phyloP scores from a whole-genome alignment of 2,888 invertebrate genomes.

The Exephanes ischioxanthus region DNA sequence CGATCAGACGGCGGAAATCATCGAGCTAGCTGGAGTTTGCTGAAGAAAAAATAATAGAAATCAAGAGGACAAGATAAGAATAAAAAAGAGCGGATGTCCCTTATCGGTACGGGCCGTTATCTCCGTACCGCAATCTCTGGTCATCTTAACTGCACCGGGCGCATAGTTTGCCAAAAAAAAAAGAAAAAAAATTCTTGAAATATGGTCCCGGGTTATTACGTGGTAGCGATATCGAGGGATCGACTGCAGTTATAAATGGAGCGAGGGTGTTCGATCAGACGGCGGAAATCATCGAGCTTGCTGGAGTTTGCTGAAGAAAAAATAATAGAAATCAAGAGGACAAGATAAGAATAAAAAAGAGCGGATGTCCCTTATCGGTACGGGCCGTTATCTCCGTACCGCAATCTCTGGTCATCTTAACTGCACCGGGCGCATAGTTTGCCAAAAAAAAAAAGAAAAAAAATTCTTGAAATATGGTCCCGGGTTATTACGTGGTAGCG shows the following conservation, averaged over 20 bases:
- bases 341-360: conserved; percentile 25
- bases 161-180: background rate
- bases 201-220: conserved; percentile 16
- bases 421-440: conserved; percentile 25
- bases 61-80: conserved; percentile 1
- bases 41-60: no score
- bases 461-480: conserved; percentile 42
- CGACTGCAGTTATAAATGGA: conserved; percentile 50
- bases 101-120: conserved; percentile 48
- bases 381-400: conserved; percentile 42
- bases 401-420: conserved; percentile 67
- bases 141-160: conserved; percentile 55
- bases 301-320: no score
- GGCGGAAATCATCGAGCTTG: conserved; percentile 28
- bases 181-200: conserved; percentile 53
- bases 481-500: conserved; percentile 50
- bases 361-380: conserved; percentile 41
- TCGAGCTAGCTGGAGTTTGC: conserved; percentile 4
- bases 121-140: conserved; percentile 63
- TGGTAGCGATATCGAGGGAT: conserved; percentile 68
- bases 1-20: conserved; percentile 24
- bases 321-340: no score
- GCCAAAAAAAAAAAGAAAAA: conserved; percentile 28
- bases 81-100: conserved; percentile 24
- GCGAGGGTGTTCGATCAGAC: conserved; percentile 8